phyloP scores from a whole-genome alignment of 2,797 vertebrate genomes.

The Melanotaenia nigrans region DNA sequence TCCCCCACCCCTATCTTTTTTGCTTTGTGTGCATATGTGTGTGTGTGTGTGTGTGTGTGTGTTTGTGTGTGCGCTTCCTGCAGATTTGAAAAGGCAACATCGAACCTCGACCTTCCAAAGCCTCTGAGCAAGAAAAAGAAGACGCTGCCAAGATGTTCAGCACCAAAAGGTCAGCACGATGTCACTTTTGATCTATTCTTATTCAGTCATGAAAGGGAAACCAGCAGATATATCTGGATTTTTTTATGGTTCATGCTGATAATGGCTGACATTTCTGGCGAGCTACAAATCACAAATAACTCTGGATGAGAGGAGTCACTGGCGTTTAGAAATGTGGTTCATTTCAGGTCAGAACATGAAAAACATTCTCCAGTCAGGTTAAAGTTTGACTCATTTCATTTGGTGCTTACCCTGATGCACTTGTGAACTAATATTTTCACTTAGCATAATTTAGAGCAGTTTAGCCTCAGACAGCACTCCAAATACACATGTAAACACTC shows the following conservation, averaged over 20 bases:
- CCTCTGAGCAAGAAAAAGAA: constrained; percentile 65
- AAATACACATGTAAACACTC: constrained; percentile 22
- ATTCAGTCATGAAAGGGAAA: constrained; percentile 7
- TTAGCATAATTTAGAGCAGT: not conserved
- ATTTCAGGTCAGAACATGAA: constrained; percentile 25
- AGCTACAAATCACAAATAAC: constrained; percentile 11
- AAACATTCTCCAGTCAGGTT: not conserved
- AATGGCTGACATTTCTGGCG: constrained; percentile 61
- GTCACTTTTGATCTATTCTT: constrained; percentile 70
- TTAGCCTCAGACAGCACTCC: not conserved
- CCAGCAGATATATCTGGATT: constrained; percentile 42
- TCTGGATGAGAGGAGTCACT: constrained; percentile 11
- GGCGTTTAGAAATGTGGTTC: constrained; percentile 18
- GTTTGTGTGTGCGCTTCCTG: constrained; percentile 20
- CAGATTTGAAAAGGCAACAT: constrained; percentile 71
- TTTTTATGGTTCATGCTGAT: constrained; percentile 54
- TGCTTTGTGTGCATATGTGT: constrained; percentile 7
- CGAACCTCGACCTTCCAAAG: constrained; percentile 62
- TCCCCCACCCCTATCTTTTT: constrained; percentile 32
- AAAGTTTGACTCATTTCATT: not conserved
- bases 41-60: constrained; percentile 11
- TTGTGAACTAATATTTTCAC: constrained; percentile 2
- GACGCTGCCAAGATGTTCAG: constrained; percentile 84
- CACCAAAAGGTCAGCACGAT: constrained; percentile 85
- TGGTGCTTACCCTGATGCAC: not conserved